Evolutionary conservation across 2,113 vertebrate genomes (phyloP).

Genomic region (Xiphophorus maculatus): DNA sequence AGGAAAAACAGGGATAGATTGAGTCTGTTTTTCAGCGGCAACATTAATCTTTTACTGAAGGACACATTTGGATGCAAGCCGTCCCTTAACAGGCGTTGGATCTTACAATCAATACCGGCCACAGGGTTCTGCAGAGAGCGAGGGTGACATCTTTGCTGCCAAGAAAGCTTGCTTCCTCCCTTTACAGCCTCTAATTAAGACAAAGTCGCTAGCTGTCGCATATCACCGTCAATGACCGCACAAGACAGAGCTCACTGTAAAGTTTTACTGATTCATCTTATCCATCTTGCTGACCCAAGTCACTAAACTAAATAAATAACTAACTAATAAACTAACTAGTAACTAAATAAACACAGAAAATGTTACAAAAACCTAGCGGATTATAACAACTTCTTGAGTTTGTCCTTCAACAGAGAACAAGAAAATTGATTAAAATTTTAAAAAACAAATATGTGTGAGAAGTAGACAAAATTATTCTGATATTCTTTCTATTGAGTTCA

Average conservation of each 20-base stretch:
- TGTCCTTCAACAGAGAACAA: too few species aligned
- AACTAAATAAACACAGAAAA: neutral
- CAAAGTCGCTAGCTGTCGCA: conserved; percentile 44
- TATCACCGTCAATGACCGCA: conserved; percentile 26
- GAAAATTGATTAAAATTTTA: too few species aligned
- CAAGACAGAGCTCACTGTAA: conserved; percentile 15
- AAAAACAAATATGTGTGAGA: too few species aligned
- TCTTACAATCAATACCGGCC: conserved; percentile 66
- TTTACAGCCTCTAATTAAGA: conserved; percentile 46
- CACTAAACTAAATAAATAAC: neutral
- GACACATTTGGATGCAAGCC: conserved; percentile 63
- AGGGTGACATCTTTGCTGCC: conserved; percentile 48
- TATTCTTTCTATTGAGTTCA: too few species aligned
- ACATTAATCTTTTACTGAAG: conserved; percentile 57
- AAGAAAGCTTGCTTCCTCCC: conserved; percentile 35
- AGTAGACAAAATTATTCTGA: too few species aligned
- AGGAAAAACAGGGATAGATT: conserved; percentile 15
- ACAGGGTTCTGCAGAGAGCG: conserved; percentile 25
- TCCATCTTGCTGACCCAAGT: neutral
- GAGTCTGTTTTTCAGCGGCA: conserved; percentile 32
- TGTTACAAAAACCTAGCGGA: too few species aligned
- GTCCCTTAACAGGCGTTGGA: conserved; percentile 51
- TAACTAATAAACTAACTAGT: too few species aligned
- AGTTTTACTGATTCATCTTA: neutral
- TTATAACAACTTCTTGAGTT: too few species aligned